Evolutionary conservation across 2,888 invertebrate genomes (phyloP), one percentile per base, ranked within the genome.

Genomic region (Perdita meconis): DNA sequence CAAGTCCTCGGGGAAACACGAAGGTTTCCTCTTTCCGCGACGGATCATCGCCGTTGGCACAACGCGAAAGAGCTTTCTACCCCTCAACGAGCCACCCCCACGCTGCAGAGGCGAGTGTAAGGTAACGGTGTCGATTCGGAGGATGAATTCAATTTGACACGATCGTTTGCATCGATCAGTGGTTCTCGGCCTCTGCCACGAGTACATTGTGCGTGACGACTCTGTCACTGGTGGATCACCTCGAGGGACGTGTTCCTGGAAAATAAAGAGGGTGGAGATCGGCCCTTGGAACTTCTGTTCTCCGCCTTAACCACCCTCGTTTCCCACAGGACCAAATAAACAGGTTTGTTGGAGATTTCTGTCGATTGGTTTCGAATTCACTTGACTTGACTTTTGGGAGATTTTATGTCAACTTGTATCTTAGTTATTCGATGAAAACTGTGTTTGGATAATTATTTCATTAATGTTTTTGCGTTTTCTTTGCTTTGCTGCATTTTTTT

Each of bases 201-300:
- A 64, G 50, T 63, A 81, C 12, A 56, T 24, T 30, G 38, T 50
- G 60, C 70, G 65, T 71, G 78, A 65, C 70, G 70, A 65, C 24
- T 70, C 40, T 61, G 73, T 67, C 56, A 61, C 47, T 38, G 30
- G 47, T 40, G 38, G 47, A 63, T 59, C 59, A 55, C 36, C 73
- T 59, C 73, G 30, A 12, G 80, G 80, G 80, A 82, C 63, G 42
- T 59, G 60, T 71, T 66, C 70, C 56, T 63, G 82, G 61, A 82
- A n/a, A 74, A 76, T 70, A 61, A 67, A 67, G 64, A 51, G 59
- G 47, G 36, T 2, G n/a, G 3, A 10, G 4, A 10, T 5, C 1
- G 24, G 16, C 36, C 22, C 13, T 22, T 16, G 26, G 36, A 5
- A 36, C 16, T 34, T 42, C 34, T 44, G 44, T 24, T 26, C 8